Percentiles rank a stretch among this genome's conserved stretches.
These are phyloP conservation scores for Theocolax elegans DNA, from an alignment of 1,140 invertebrate genomes.

Conservation along the genomic window DNA sequence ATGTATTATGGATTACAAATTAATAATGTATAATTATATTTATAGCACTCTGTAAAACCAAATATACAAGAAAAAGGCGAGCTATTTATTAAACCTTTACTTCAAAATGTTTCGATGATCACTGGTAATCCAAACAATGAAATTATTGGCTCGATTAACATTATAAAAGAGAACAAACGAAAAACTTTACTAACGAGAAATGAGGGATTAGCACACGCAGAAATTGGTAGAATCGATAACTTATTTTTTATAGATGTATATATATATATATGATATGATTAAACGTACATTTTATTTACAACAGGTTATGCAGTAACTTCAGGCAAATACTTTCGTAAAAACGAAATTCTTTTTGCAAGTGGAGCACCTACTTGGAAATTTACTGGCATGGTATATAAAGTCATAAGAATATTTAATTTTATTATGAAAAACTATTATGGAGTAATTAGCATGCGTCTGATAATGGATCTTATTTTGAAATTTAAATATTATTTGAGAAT, in stretches of 20 bases:
- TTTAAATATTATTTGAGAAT: too few relatives aligned
- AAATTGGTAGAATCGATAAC: constrained; percentile 45
- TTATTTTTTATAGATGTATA: not conserved
- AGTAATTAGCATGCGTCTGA: too few relatives aligned
- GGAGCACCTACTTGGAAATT: constrained; percentile 70
- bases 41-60: not conserved
- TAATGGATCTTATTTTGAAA: too few relatives aligned
- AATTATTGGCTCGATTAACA: constrained; percentile 40
- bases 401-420: not conserved
- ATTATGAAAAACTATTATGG: too few relatives aligned
- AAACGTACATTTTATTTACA: not conserved
- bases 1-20: too few relatives aligned
- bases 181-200: constrained; percentile 21
- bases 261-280: not conserved
- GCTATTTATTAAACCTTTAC: not conserved
- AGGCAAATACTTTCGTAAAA: constrained; percentile 64
- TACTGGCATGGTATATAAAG: constrained; percentile 55
- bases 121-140: constrained; percentile 49
- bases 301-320: constrained; percentile 72
- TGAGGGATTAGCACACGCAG: constrained; percentile 33
- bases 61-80: constrained; percentile 13
- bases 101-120: constrained; percentile 26
- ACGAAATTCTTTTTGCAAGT: constrained; percentile 63
- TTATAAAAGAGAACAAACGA: constrained; percentile 21
- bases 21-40: too few relatives aligned